Base-by-base conservation (phyloP, 2,113 vertebrate genomes). In the Periophthalmodon schlosseri region DNA sequence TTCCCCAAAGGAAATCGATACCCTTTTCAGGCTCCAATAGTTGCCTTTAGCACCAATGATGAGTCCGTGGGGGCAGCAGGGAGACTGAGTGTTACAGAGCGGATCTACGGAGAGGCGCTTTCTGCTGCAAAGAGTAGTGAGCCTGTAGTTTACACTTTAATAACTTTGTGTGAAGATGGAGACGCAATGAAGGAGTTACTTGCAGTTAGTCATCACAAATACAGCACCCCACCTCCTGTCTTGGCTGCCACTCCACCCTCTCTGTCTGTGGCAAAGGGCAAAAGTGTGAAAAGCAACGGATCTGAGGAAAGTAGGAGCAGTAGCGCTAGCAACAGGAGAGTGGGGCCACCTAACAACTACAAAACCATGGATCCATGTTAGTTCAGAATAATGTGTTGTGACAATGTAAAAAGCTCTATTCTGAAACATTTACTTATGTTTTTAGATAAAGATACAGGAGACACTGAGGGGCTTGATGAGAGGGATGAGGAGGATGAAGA, bases 41-140 rank as follows among this genome's bases (percentile, higher is more conserved):
- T 97, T 68, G 97, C 97, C 46, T 97, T 99, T 91, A 96, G 95
- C 87, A 96, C 96, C 80, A 98, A 94, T 0, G 92, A 98, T 0
- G 95, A 96, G 70, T 92, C 91, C 5, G 73, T 99, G 4, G 91
- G 94, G 72, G 92, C 93, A 44, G 93, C 95, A 13, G 97, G 95
- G 78, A 94, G 95, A 57, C 94, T 99, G 73, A 92, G 92, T 39
- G 89, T 98, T 74, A 95, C 96, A 1, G 97, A 99, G 67, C 93
- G 93, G 50, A 93, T 99, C 63, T 99, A 95, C 70, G 93, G 88
- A 69, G 96, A 95, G 84, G 95, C 97, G 8, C 77, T 98, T 82
- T 74, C 78, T 2, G 95, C 95, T 44, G 96, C 98, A 33, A 91
- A 93, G 76, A 89, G 86, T 36, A 87, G 87, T 0, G 95, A 98